phyloP scores from a whole-genome alignment of 2,888 invertebrate species.

The Sphaeridia pumilis region DNA sequence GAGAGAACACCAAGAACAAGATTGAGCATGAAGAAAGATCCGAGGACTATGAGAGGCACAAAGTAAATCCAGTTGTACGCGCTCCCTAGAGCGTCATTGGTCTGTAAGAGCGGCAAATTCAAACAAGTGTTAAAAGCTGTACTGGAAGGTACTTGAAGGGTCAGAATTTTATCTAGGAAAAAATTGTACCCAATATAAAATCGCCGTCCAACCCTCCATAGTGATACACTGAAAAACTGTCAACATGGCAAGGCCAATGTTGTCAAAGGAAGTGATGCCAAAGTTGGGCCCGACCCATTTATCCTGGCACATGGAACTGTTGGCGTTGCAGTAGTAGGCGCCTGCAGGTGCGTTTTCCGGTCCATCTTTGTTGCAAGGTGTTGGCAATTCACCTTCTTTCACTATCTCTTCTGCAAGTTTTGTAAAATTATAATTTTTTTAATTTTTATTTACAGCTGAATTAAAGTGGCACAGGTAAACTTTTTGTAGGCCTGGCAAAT shows the following conservation, averaged over 20 bases:
- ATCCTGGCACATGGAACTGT: conserved; percentile 75
- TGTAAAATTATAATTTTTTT: no score
- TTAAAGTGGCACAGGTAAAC: no score
- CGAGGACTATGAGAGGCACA: conserved; percentile 99
- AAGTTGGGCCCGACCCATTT: conserved; percentile 94
- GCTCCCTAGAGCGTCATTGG: conserved; percentile 98
- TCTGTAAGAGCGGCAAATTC: no score
- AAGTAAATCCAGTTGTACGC: conserved; percentile 99
- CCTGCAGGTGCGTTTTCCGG: conserved; percentile 60
- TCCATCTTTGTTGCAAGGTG: conserved; percentile 81
- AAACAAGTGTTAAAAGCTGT: no score
- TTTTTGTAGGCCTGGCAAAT: no score
- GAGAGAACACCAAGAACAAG: conserved; percentile 99
- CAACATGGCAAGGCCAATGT: conserved; percentile 99
- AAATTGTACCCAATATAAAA: conserved; percentile 99
- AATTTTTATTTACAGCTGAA: no score
- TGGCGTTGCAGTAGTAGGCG: conserved; percentile 72
- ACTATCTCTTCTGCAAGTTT: conserved; percentile 71
- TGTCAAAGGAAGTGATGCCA: conserved; percentile 99
- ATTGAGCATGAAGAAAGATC: conserved; percentile 99
- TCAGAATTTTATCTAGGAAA: no score
- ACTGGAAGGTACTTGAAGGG: no score
- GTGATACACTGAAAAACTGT: conserved; percentile 99
- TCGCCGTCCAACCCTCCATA: conserved; percentile 99
- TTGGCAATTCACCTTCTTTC: conserved; percentile 73